These are phyloP conservation scores for Tachysurus fulvidraco DNA, from an alignment of 2,113 vertebrate species.

Conservation along the genomic window DNA sequence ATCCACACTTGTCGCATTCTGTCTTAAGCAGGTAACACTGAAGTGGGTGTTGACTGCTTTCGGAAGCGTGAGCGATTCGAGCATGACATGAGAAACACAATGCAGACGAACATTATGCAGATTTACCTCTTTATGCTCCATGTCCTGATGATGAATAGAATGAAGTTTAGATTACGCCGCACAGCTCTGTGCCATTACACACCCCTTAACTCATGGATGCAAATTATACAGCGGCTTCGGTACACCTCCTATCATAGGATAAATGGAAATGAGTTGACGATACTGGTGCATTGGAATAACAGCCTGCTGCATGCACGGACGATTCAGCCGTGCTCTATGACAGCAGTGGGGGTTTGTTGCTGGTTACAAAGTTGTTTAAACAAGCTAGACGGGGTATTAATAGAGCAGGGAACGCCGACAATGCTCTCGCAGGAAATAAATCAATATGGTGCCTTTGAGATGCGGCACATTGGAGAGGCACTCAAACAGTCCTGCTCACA, in stretches of 20 bases:
- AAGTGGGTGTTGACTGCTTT: slow-evolving; percentile 12
- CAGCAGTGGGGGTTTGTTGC: slow-evolving; percentile 52
- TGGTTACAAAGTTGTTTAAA: slow-evolving; percentile 61
- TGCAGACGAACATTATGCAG: slow-evolving; percentile 16
- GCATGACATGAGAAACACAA: slow-evolving; percentile 10
- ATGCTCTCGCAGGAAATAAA: slow-evolving; percentile 60
- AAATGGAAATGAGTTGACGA: background rate
- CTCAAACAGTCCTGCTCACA: background rate
- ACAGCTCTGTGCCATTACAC: slow-evolving; percentile 24
- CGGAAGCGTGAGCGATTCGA: slow-evolving; percentile 19
- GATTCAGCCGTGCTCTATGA: background rate
- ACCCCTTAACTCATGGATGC: background rate
- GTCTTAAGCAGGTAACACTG: slow-evolving; percentile 25
- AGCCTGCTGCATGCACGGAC: background rate
- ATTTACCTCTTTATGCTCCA: slow-evolving; percentile 17
- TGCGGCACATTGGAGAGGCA: slow-evolving; percentile 24
- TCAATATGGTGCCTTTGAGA: slow-evolving; percentile 65
- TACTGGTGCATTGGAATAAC: background rate
- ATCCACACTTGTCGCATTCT: slow-evolving; percentile 35
- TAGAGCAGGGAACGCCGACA: slow-evolving; percentile 56
- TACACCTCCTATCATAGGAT: background rate
- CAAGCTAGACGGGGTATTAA: slow-evolving; percentile 68
- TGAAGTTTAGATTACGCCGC: slow-evolving; percentile 21
- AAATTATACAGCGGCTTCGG: background rate
- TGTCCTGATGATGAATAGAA: slow-evolving; percentile 18